Base-by-base conservation (phyloP, 2,888 invertebrate species). In the Pharmacophagus antenor region DNA sequence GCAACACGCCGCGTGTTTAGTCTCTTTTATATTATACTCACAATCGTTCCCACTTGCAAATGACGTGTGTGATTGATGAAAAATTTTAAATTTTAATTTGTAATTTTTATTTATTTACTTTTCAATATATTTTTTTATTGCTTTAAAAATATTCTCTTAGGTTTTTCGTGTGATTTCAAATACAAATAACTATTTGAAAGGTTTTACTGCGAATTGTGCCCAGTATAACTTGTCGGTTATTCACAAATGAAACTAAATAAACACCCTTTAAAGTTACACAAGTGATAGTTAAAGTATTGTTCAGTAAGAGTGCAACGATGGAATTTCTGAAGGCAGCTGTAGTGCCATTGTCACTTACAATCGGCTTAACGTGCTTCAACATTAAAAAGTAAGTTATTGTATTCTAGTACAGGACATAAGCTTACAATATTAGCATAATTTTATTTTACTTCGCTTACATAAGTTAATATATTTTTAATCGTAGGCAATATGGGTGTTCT, bases 331-430 rank as follows among this genome's bases (percentile, higher is more conserved):
- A 82, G 12, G 22, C 87, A 15, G 71, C 80, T 0, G 56, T 89
- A 64, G 66, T 88, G 58, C 88, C 89, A 41, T 66, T 90, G 18
- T 65, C 74, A 5, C 77, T 90, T 15, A 86, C 87, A 20, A 63
- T 90, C 44, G 84, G 82, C 23, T 71, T 87, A 4, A 85, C 87
- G 18, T 84, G 62, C 65, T 65, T 85, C 20, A 84, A 85, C 68
- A 77, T 87, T 57, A 85, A 79, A 70, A 85, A 74, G 87, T 86
- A 51, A 51, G 51, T 23, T 23, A 18, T 18, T 58, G 8, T 53
- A 10, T 31, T 21, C 25, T n/a, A 27, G 17, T 2, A 27, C 15
- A 22, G 22, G 20, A 22, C 22, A 22, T 22, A 21, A 18, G 12
- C 18, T 20, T 1, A 20, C 8, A 44, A 5, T 20, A 18, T 6